phyloP scores from a whole-genome alignment of 2,113 vertebrate genomes.

The Ciconia stormi region DNA sequence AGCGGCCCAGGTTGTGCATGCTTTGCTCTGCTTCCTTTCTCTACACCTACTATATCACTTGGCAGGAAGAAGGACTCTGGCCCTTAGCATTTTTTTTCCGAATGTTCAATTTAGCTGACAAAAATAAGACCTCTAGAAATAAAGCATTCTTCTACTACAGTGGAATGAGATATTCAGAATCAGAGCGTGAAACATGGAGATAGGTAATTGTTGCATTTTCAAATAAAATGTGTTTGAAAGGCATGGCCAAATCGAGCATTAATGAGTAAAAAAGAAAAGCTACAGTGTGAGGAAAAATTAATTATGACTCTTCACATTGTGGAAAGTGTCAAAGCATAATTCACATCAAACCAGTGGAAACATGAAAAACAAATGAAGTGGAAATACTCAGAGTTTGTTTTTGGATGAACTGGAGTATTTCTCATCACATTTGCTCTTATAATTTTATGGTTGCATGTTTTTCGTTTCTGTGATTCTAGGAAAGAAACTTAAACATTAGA shows the following conservation, averaged over 20 bases:
- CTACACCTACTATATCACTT: no score
- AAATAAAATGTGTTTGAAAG: not conserved
- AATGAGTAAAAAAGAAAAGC: not conserved
- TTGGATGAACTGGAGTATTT: not conserved
- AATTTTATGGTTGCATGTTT: not conserved
- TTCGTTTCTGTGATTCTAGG: not conserved
- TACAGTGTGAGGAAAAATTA: not conserved
- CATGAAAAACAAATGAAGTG: not conserved
- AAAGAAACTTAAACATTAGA: not conserved
- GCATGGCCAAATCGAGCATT: rapidly evolving
- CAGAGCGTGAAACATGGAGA: not conserved
- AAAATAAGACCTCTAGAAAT: not conserved
- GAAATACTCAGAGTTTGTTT: not conserved
- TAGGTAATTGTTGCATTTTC: not conserved
- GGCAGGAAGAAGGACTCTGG: not conserved
- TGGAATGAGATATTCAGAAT: not conserved
- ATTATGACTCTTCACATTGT: not conserved
- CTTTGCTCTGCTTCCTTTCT: not conserved
- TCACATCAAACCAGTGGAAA: not conserved
- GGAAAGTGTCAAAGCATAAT: not conserved
- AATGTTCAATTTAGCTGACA: not conserved
- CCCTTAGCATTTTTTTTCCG: not conserved
- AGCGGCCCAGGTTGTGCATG: rapidly evolving
- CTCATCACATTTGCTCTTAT: not conserved
- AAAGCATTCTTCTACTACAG: not conserved